Evolutionary conservation across 2,113 vertebrate species (phyloP), one percentile per base, ranked within the genome.

Genomic region (Syrmaticus mikado): DNA sequence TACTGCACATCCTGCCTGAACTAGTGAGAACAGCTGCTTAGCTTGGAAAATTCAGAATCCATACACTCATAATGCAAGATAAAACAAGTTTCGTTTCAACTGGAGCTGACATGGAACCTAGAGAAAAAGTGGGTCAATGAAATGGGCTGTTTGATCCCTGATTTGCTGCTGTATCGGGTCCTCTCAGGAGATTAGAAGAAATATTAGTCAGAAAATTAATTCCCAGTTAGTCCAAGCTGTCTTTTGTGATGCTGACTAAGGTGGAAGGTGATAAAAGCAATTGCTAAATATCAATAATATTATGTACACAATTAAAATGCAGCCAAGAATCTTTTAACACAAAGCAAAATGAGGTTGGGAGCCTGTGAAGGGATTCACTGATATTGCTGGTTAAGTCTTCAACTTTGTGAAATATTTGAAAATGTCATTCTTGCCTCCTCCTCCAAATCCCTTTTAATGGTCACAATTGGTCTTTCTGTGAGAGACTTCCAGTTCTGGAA

Each of bases 281-380:
- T 83, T 77, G 80, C 81, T 93, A 92, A 92, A 87, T 92, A 93
- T 96, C 86, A 92, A 55, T 85, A 95, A 79, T 90, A 91, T 84
- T 89, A 94, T 80, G 70, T 75, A 84, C 84, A 90, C 83, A 95
- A 91, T 87, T 96, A 92, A 95, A 91, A 92, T 57, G 55, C 82
- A 90, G 66, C 66, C 90, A 71, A 81, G 77, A 89, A 41, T 30
- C 82, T 82, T 90, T 85, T 67, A 84, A 86, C 77, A 67, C 38
- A 64, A 85, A 81, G n/a, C 30, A 81, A 84, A 89, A 87, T 13
- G 68, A 92, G 70, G 76, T 41, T 88, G 64, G 53, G 89, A 92
- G 83, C 46, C 76, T 6, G 4, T 25, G 52, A 45, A 82, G 50
- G 61, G 77, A 81, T 80, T 84, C 87, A 68, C 22, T 34, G 50